Base-by-base conservation (phyloP, 2,888 invertebrate genomes). In the Cheilosia vernalis region DNA sequence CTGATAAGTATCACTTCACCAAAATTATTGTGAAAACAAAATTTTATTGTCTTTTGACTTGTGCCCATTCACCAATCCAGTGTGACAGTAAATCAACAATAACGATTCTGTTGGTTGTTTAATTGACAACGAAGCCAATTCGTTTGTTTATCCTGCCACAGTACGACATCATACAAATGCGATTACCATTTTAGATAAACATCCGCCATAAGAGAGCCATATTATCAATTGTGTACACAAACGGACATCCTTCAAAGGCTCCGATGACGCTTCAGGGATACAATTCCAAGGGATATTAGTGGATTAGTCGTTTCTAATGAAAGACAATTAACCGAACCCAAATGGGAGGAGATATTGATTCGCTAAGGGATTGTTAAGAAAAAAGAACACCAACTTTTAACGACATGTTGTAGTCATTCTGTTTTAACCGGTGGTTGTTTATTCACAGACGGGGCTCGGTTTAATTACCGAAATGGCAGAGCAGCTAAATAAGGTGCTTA, bases 161-260 rank as follows among this genome's bases (percentile, higher is more conserved):
- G 40, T 15, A 40, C 47, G 27, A 47, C 37, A 55, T 40, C n/a
- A 13, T 49, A 56, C 61, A 78, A 51, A 61, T 49, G 66, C 55
- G 66, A 83, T 78, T 63, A 67, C 61, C 56, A 40, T 77, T 72
- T 77, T 30, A 77, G 70, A 82, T 77, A 72, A 82, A 82, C 66
- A 67, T 58, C 49, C 47, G 33, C 51, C 55, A 47, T 80, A 63
- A 81, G 74, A 69, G 51, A 51, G 24, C 19, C 53, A 64, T 51
- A 67, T 61, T 73, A 67, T 44, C 37, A 30, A 27, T 37, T 4
- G 37, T 24, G 24, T 24, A 10, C 19, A 13, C 30, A 61, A 44
- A 56, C n/a, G 55, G 61, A 70, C 44, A 67, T 77, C 27, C 47
- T 74, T 74, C 56, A 74, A 40, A 40, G 49, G 49, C 37, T 19